Conservation (phyloP, 1,140 invertebrate species). For the Acromyrmex echinatior region DNA sequence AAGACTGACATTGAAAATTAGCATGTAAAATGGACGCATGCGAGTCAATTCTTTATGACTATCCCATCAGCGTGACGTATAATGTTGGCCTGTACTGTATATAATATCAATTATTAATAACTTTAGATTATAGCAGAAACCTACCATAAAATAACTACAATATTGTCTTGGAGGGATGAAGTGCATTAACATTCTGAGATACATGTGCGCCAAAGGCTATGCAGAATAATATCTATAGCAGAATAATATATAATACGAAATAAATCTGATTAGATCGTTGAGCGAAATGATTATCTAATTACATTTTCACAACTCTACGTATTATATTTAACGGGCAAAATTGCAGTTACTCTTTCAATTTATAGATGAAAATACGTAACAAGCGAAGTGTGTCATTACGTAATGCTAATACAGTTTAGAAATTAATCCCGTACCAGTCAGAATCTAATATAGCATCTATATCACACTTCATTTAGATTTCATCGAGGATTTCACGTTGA, state of each 20-base stretch:
- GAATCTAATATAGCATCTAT: neutral
- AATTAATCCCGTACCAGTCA: slow-evolving; percentile 5
- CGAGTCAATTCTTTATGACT: slow-evolving; percentile 31
- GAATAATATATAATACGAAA: neutral
- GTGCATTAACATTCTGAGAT: neutral
- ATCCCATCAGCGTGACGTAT: neutral
- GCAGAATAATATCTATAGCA: neutral
- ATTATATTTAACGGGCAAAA: neutral
- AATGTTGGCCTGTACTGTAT: neutral
- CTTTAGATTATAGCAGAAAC: neutral
- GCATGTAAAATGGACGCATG: slow-evolving; percentile 28
- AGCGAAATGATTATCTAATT: neutral
- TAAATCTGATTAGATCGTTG: neutral
- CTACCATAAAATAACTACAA: too few species aligned
- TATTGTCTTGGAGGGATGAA: neutral
- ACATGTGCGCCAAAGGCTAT: neutral
- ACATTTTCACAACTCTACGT: neutral
- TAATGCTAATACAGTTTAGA: slow-evolving; percentile 23
- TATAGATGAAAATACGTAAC: neutral
- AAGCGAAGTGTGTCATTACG: slow-evolving; percentile 9
- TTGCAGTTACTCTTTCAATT: neutral
- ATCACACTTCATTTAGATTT: slow-evolving; percentile 31
- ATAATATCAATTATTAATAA: slow-evolving; percentile 23
- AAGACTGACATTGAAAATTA: slow-evolving; percentile 50
- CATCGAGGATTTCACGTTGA: neutral